Evolutionary conservation across 2,888 invertebrate species (phyloP), one percentile per base, ranked within the genome.

Genomic region (Cataglyphis albicans): DNA sequence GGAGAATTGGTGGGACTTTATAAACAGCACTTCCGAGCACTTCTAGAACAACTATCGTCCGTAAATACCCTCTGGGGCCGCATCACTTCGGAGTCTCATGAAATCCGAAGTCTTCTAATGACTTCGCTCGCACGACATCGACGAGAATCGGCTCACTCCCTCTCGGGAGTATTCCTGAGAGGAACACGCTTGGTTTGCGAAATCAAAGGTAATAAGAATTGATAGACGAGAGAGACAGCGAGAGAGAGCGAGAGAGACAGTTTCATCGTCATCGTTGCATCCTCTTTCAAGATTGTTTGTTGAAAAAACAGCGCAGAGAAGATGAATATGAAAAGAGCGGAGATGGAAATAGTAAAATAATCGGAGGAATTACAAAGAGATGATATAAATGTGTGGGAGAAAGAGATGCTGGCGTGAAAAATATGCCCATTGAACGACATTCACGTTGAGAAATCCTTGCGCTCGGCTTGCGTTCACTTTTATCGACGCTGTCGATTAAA

Each of bases 271-370:
- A 21, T 52, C 61, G 52, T 25, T 15, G 65, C 15, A 4, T 5
- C 9, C 25, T 29, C 38, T 52, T 41, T 18, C 18, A 57, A 65
- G 29, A 21, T 63, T 41, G 18, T 12, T 57, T 18, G n/a, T 73
- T 44, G 44, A 21, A 57, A 67, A 44, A n/a, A 48, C 9, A 32
- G 29, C 6, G 48, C 4, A 57, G 55, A 55, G 52, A 59, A 74
- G 74, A 44, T 84, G 76, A 85, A 85, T 85, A 78, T 78, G 86
- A 81, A 81, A 85, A 44, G 32, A 35, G 73, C 67, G 61, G 63
- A 85, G 57, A 59, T 44, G 55, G 55, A 64, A 48, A 15, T 41
- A 18, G 35, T 18, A 41, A 64, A 55, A 59, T 57, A 25, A 52
- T 38, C 9, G 41, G 21, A 9, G 41, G 18, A 72, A 48, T 78